These are phyloP conservation scores for Epicampocera succincta DNA, from an alignment of 2,888 invertebrate species.

Conservation along the genomic window DNA sequence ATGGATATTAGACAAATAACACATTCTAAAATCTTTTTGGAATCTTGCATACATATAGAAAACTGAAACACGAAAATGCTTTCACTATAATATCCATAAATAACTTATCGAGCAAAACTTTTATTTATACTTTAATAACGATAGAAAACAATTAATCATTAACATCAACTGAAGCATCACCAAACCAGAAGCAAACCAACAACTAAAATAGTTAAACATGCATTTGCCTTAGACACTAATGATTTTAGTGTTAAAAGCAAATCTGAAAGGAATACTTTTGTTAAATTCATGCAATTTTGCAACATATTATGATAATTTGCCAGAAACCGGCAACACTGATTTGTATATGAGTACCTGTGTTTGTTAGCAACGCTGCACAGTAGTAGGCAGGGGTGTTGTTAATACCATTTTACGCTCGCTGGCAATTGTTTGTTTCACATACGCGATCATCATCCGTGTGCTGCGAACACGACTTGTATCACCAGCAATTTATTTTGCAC, in stretches of 20 bases:
- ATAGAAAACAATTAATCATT: slow-evolving; percentile 53
- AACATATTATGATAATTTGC: neutral
- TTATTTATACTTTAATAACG: slow-evolving; percentile 16
- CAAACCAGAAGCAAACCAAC: slow-evolving; percentile 8
- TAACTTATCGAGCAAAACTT: slow-evolving; percentile 24
- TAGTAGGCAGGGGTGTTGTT: slow-evolving; percentile 50
- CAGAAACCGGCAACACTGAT: too few relatives aligned
- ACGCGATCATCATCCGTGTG: slow-evolving; percentile 5
- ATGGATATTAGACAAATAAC: too few relatives aligned
- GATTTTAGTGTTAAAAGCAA: too few relatives aligned
- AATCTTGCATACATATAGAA: slow-evolving; percentile 11
- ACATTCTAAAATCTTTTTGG: too few relatives aligned
- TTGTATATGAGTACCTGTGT: neutral
- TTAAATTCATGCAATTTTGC: too few relatives aligned
- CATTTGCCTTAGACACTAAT: too few relatives aligned
- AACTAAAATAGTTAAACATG: neutral
- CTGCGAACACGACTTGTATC: slow-evolving; percentile 11
- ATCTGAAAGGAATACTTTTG: too few relatives aligned
- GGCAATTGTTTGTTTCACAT: slow-evolving; percentile 48
- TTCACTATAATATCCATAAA: slow-evolving; percentile 42
- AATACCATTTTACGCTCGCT: slow-evolving; percentile 61
- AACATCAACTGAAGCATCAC: slow-evolving; percentile 36
- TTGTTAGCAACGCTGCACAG: slow-evolving; percentile 4
- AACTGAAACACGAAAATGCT: slow-evolving; percentile 54
- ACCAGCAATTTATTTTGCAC: slow-evolving; percentile 58